phyloP scores from a whole-genome alignment of 2,888 invertebrate genomes.

The Hydrotaea diabolus region DNA sequence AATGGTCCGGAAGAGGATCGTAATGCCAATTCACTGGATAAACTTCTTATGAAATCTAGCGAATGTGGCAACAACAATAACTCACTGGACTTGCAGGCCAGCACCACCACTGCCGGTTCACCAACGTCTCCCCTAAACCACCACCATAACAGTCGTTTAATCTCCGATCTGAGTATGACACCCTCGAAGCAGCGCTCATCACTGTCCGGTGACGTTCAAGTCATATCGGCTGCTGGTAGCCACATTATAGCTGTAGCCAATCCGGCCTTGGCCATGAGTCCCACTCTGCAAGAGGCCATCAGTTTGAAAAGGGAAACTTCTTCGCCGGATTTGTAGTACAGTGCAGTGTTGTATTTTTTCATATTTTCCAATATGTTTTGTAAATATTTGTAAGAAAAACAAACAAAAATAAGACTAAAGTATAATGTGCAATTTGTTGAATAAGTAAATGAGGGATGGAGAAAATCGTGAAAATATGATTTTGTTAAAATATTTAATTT shows the following conservation, averaged over 20 bases:
- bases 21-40: constrained; percentile 63
- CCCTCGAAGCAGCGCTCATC: constrained; percentile 66
- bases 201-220: constrained; percentile 83
- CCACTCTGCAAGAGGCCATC: constrained; percentile 79
- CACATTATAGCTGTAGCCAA: constrained; percentile 94
- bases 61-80: constrained; percentile 22
- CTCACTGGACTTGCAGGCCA: neutral
- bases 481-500: neutral
- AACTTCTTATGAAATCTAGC: constrained; percentile 9
- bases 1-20: constrained; percentile 75
- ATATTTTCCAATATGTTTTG: neutral
- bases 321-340: constrained; percentile 76
- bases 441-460: neutral
- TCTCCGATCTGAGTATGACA: constrained; percentile 69
- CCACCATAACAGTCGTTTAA: constrained; percentile 42
- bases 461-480: neutral
- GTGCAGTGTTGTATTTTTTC: constrained; percentile 13
- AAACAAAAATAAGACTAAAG: no score
- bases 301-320: constrained; percentile 78
- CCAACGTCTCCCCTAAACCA: constrained; percentile 33
- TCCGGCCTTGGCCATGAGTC: constrained; percentile 88
- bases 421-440: constrained; percentile 33
- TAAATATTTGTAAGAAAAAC: neutral
- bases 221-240: constrained; percentile 91
- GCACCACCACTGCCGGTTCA: constrained; percentile 58